Base-by-base conservation (phyloP, 2,113 vertebrate genomes). In the Melanocharis versteri region DNA sequence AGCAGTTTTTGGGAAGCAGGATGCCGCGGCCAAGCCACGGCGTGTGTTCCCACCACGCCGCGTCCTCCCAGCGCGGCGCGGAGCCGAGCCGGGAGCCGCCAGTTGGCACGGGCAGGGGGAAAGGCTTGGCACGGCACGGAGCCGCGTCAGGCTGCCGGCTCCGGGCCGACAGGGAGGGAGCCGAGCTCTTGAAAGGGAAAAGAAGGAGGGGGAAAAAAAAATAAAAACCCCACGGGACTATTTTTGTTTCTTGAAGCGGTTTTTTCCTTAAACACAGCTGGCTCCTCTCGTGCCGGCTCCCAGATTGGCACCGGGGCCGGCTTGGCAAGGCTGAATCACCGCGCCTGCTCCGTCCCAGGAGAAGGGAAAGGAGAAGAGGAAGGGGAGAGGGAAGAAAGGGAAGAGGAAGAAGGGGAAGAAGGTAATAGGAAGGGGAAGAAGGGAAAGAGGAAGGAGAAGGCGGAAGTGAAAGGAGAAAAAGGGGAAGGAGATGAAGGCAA, bases 221-320 rank as follows among this genome's bases (percentile, higher is more conserved):
- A 8, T 17, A 31, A 56, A 61, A 64, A 3, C 0, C 11, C 23
- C 8, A 9, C 1, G 0, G 89, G 1, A 27, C 84, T 93, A 91
- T 94, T 96, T 95, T 84, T 83, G 89, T 89, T 96, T 81, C 91
- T 94, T 66, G 70, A 90, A 92, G 83, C 8, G 0, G 8, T 85
- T 95, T 83, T 94, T 68, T 48, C 80, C 89, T 83, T 78, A 77
- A 81, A 69, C 93, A 94, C 94, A 96, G 96, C 96, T 91, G 96
- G 94, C 71, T 88, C 57, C 96, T 66, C 89, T 94, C 40, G 5
- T 90, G 88, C 93, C 11, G 27, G 82, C 11, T 96, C 83, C 93
- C 94, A 88, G 76, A 64, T 45, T 91, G 95, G 93, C 80, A 15
- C 40, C 1, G 2, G 31, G 45, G 44, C 83, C 0, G 0, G 42